Base-by-base conservation (phyloP, 2,888 invertebrate species). In the Meganola albula region DNA sequence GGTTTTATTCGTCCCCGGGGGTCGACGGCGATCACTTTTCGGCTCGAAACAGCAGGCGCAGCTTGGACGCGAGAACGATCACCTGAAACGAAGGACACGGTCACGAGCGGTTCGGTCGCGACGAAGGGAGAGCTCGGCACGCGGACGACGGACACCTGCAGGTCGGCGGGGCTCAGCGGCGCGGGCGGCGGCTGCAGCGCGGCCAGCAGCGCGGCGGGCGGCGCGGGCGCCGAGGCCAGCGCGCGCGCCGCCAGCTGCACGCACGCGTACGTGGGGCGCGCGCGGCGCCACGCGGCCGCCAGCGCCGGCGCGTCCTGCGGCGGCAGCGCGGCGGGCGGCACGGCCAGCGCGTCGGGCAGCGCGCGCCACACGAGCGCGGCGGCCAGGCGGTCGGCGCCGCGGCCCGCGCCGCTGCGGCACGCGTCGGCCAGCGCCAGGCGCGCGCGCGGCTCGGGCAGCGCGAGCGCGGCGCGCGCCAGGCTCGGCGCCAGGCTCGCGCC, bases 21-120 rank as follows among this genome's bases (percentile, higher is more conserved):
- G n/a, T n/a, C n/a, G n/a, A n/a, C n/a, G n/a, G n/a, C n/a, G 24
- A 2, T 40, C 34, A 38, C 27, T 43, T 32, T 13, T 46, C 44
- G 8, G 38, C 34, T 16, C 51, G 40, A 31, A 68, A 61, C 27
- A 68, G 41, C 20, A 61, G 46, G 6, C 53, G 55, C 21, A 68
- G 49, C 31, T 57, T 59, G 20, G 60, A 41, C 3, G 55, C 57
- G 8, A 47, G 49, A 25, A 59, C 63, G 40, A 47, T 27, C 22
- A 60, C 58, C 65, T 64, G 50, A 1, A n/a, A 32, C 13, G 4
- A 12, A 34, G 12, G 9, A 33, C 12, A 25, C 24, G 24, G 13
- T 12, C 10, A 30, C 24, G 12, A 44, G 27, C 9, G 40, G 45
- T 31, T 40, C 46, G 13, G 49, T 48, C 47, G 48, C 35, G n/a